These are phyloP conservation scores for Pelecanus crispus DNA, from an alignment of 2,113 vertebrate species.

Conservation along the genomic window DNA sequence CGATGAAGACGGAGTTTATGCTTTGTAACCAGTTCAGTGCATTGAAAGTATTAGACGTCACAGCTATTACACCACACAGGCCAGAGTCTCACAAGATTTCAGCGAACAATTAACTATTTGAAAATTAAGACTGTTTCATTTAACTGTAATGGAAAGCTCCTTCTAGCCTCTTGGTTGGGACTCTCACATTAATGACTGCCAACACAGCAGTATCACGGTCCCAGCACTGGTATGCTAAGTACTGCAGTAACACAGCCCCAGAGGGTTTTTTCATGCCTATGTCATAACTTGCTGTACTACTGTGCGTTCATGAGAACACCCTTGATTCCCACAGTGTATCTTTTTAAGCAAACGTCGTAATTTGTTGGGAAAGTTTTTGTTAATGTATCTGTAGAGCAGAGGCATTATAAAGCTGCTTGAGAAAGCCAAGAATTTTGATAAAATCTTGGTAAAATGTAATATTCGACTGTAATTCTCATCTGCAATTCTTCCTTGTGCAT, in stretches of 20 bases:
- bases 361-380: constrained; percentile 89
- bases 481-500: constrained; percentile 59
- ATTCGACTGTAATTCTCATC: constrained; percentile 63
- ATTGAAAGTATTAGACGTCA: not conserved
- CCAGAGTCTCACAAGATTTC: not conserved
- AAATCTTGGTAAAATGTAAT: constrained; percentile 78
- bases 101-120: not conserved
- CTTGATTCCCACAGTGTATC: constrained; percentile 78
- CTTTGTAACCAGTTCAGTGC: constrained; percentile 32
- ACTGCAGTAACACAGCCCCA: not conserved
- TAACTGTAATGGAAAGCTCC: not conserved
- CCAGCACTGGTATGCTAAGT: not conserved
- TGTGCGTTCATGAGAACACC: constrained; percentile 80
- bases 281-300: constrained; percentile 86
- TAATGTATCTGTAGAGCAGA: constrained; percentile 88
- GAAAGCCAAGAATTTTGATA: constrained; percentile 88
- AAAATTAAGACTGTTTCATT: constrained; percentile 1
- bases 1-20: not conserved
- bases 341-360: constrained; percentile 83
- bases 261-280: not conserved
- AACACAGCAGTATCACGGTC: not conserved
- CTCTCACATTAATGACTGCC: not conserved
- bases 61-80: not conserved
- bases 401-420: constrained; percentile 90
- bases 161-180: not conserved